Percentiles rank a stretch among this genome's conserved stretches.
These are phyloP conservation scores for Dexiosoma caninum DNA, from an alignment of 2,888 invertebrate species.

Conservation along the genomic window DNA sequence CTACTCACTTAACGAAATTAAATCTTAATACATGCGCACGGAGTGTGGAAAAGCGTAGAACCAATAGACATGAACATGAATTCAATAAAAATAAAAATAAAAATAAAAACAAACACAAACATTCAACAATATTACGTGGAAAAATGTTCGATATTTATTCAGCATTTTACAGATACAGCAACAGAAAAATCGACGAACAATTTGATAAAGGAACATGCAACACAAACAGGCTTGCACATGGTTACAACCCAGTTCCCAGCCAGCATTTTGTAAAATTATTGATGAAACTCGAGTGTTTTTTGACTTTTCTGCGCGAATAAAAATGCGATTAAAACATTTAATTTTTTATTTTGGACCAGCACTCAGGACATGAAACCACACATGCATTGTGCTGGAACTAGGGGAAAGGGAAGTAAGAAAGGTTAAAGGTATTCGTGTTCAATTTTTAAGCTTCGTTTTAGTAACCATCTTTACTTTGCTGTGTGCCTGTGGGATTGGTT, in stretches of 20 bases:
- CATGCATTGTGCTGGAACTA: no score
- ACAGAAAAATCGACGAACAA: no score
- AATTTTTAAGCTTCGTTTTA: no score
- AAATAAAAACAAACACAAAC: neutral
- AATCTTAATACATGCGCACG: constrained; percentile 41
- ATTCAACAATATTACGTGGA: constrained; percentile 1
- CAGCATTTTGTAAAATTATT: neutral
- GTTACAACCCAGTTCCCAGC: neutral
- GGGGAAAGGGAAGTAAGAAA: no score
- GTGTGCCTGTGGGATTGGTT: no score
- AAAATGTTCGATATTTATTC: constrained; percentile 17
- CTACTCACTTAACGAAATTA: constrained; percentile 55
- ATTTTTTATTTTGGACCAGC: no score
- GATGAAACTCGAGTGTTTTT: no score
- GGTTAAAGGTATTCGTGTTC: no score
- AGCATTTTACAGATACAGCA: neutral
- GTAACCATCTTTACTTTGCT: no score
- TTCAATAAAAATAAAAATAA: neutral
- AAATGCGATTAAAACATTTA: no score
- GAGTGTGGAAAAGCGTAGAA: neutral
- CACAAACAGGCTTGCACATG: neutral
- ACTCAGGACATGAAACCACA: no score
- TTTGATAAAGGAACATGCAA: neutral
- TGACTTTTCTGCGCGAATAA: no score
- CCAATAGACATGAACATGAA: neutral